phyloP scores from a whole-genome alignment of 2,888 invertebrate species.

The Drosophila tanythrix region DNA sequence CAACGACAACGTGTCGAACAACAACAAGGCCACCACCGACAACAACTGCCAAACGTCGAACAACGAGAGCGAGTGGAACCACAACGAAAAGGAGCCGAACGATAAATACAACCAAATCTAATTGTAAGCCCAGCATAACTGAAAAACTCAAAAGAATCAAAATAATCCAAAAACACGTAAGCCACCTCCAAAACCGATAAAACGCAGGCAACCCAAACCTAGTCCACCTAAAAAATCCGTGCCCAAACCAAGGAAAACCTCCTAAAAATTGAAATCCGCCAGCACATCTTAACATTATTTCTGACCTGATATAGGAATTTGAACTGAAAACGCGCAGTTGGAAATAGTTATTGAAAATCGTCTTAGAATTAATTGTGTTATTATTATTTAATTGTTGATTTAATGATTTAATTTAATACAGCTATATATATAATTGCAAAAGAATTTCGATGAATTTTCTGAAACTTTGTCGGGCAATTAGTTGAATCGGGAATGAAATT shows the following conservation, averaged over 20 bases:
- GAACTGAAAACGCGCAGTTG: neutral
- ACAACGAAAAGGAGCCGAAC: neutral
- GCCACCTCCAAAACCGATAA: neutral
- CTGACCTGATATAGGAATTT: neutral
- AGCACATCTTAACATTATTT: neutral
- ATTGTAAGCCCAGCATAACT: neutral
- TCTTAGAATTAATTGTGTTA: neutral
- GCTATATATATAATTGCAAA: constrained; percentile 1
- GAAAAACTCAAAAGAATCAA: neutral
- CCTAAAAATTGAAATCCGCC: neutral
- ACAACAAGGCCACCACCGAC: neutral
- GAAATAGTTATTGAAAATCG: neutral
- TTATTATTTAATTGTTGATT: neutral
- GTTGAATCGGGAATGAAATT: neutral
- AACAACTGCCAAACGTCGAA: neutral
- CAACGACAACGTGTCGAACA: neutral
- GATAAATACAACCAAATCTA: neutral
- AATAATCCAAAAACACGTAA: neutral
- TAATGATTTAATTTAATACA: neutral
- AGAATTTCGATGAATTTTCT: neutral
- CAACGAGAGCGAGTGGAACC: neutral
- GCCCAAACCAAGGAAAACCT: neutral
- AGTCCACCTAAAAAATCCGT: neutral
- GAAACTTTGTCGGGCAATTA: neutral
- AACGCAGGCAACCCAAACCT: neutral